These are phyloP conservation scores for Drosophila littoralis DNA, from an alignment of 1,140 invertebrate species.

Conservation along the genomic window DNA sequence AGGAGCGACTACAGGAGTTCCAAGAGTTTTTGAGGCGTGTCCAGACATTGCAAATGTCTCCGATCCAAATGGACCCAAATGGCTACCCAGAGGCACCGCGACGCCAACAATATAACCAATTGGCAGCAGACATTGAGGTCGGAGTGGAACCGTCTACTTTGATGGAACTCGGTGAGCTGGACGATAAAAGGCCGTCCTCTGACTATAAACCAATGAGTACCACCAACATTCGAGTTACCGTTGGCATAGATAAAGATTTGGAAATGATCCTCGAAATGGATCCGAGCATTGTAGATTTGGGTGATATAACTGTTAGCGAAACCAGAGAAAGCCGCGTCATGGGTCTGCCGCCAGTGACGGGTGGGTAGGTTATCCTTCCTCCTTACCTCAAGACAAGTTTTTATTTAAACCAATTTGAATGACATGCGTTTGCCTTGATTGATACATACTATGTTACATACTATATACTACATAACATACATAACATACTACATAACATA, in stretches of 20 bases:
- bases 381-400: too few relatives aligned
- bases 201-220: slow-evolving; percentile 15
- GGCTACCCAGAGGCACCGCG: neutral
- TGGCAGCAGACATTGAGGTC: slow-evolving; percentile 47
- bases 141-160: slow-evolving; percentile 58
- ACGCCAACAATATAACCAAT: neutral
- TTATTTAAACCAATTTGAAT: too few relatives aligned
- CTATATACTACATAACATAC: too few relatives aligned
- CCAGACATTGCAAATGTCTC: slow-evolving; percentile 66
- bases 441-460: too few relatives aligned
- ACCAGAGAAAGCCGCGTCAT: slow-evolving; percentile 56
- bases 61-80: slow-evolving; percentile 2
- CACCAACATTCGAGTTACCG: slow-evolving; percentile 85
- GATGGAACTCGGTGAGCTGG: slow-evolving; percentile 52
- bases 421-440: too few relatives aligned
- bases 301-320: slow-evolving; percentile 55
- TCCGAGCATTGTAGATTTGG: slow-evolving; percentile 87
- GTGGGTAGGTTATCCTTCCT: slow-evolving; percentile 72
- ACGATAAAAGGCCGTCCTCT: slow-evolving; percentile 1
- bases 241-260: slow-evolving; percentile 87
- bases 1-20: slow-evolving; percentile 56
- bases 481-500: too few relatives aligned
- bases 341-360: slow-evolving; percentile 79
- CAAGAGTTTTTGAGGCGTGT: slow-evolving; percentile 66
- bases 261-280: slow-evolving; percentile 88